Evolutionary conservation across 2,113 vertebrate genomes (phyloP), one percentile per base, ranked within the genome.

Genomic region (Phycodurus eques): DNA sequence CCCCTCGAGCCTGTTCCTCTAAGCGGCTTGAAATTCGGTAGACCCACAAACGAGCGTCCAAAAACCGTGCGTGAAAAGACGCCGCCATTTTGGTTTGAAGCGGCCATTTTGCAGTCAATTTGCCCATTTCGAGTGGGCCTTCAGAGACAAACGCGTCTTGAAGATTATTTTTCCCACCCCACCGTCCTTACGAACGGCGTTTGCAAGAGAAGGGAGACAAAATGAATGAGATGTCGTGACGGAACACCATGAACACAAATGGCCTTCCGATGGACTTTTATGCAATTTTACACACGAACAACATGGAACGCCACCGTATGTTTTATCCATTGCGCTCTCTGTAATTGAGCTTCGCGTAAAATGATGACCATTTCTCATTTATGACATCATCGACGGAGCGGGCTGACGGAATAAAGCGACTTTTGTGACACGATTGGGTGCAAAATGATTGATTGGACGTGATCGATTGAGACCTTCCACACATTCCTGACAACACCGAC

Each of bases 401-500:
- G 1, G 15, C 15, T 47, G 47, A 5, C 47, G 4, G 5, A 1
- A 49, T 49, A 17, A 49, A 49, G 47, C 17, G 1, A 17, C 47
- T 11, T 11, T 7, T n/a, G 20, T 10, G 10, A 20, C 20, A 56
- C n/a, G 9, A 56, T n/a, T 3, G 14, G 5, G 47, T 17, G 47
- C 14, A 4, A 51, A 51, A 51, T 2, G 15, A 19, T 17, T 1
- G 12, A 35, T 19, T 14, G 20, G 20, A 64, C 12, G 20, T 13
- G 62, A 77, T 19, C 11, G 62, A 74, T 19, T 39, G 42, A 63
- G 10, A 10, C 53, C 72, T 68, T 63, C 31, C 62, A 63, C 68
- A 63, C 54, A 76, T 82, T 73, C 56, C 39, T 74, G 42, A 54
- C 49, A 56, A 68, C 27, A 35, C 12, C 8, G n/a, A 54, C 31